Evolutionary conservation across 2,797 vertebrate species (phyloP).

Genomic region (Tamandua tetradactyla): DNA sequence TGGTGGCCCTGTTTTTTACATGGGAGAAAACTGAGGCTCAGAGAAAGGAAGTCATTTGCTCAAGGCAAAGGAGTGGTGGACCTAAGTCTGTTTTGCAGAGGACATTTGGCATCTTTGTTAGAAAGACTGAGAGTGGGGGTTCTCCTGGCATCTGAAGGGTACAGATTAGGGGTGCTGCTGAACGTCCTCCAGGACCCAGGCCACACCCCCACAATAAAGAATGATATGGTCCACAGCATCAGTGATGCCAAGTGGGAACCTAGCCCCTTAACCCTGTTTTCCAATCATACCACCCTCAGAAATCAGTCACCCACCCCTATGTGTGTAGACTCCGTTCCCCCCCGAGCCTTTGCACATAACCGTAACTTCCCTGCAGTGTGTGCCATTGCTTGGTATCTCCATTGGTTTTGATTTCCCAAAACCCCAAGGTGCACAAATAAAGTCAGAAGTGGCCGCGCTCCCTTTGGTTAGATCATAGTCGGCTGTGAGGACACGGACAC

Average conservation of each 20-base stretch:
- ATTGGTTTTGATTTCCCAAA: background rate
- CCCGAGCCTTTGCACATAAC: background rate
- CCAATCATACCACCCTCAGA: too few species aligned
- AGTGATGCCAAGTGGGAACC: rapidly evolving
- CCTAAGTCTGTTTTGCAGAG: background rate
- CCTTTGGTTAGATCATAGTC: background rate
- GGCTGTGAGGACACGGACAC: background rate
- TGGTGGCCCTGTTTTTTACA: background rate
- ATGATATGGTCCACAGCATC: background rate
- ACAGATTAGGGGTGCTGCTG: background rate
- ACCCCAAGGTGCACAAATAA: background rate
- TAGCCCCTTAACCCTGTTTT: too few species aligned
- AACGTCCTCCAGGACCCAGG: background rate
- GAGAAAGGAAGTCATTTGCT: background rate
- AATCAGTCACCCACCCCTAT: too few species aligned
- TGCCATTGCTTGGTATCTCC: background rate
- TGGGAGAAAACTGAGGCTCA: background rate
- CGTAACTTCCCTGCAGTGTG: rapidly evolving
- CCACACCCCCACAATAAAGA: background rate
- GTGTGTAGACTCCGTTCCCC: too few species aligned
- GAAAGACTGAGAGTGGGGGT: rapidly evolving
- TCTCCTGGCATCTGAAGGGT: background rate
- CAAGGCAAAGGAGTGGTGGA: background rate
- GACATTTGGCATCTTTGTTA: background rate
- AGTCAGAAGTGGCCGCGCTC: background rate